Evolutionary conservation across 1,140 invertebrate genomes (phyloP), one percentile per base, ranked within the genome.

Genomic region (Colletes latitarsis): DNA sequence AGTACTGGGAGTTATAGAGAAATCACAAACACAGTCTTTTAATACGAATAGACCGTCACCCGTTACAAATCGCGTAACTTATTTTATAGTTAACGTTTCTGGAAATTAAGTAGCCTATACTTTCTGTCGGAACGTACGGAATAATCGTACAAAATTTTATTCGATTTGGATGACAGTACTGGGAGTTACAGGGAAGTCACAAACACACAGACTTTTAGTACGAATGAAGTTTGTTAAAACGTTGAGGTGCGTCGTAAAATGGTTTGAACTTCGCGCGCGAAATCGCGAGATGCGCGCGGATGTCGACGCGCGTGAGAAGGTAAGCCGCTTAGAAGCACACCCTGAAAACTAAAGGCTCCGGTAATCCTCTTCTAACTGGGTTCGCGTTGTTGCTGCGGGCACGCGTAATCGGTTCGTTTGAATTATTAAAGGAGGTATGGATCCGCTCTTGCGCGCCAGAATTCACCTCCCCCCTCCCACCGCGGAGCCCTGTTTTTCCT

Each of bases 251-350:
- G 46, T 49, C 41, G 63, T 19, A 75, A 67, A 75, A 66, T 21
- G 55, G n/a, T 41, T 21, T 46, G 49, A 66, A 30, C n/a, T 3
- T 4, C 41, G 60, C 58, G 72, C 43, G 46, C 41, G 39, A 21
- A 14, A 55, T 55, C 67, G 55, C 17, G n/a, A 17, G 63, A n/a
- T 39, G 53, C 46, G 49, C 39, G 46, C n/a, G 49, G 6, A 77
- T 73, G 68, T 41, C 69, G 57, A 73, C 67, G 63, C 49, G 66
- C 70, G 15, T 19, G 30, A 60, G 41, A 49, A 72, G 15, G 30
- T 84, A 85, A 85, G 81, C 83, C 55, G 83, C 83, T 85, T 85
- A 85, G 78, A 68, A 74, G 72, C 53, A 69, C 70, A 57, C 39
- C 57, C 70, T 77, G 75, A 82, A 81, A 84, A 84, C 75, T 74